Base-by-base conservation (phyloP, 2,888 invertebrate genomes). In the Lamproptera curius region DNA sequence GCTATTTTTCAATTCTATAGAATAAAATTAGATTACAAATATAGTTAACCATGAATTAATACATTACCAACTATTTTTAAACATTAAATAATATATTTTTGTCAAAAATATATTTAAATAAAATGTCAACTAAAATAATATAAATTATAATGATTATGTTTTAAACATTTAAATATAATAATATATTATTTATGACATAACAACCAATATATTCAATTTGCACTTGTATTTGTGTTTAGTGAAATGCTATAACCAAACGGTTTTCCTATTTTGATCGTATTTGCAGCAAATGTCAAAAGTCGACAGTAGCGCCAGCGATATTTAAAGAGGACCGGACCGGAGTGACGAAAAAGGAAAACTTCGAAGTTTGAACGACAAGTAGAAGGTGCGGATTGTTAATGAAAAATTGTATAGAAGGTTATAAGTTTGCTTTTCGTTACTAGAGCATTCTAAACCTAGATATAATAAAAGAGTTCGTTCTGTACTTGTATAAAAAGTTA, bases 231-330 rank as follows among this genome's bases (percentile, higher is more conserved):
- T n/a, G n/a, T n/a, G n/a, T n/a, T n/a, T n/a, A n/a, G n/a, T n/a
- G n/a, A n/a, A n/a, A n/a, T n/a, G n/a, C n/a, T n/a, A n/a, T n/a
- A 20, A 20, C 11, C 13, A 31, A 31, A 31, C 31, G 31, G 2
- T 33, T 33, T 33, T 23, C 16, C 33, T 16, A 26, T 39, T n/a
- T 15, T 15, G 20, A 46, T 39, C 16, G 26, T 14, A 20, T 40
- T 15, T 6, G 10, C n/a, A 6, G 31, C 16, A 37, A 14, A 42
- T 42, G 48, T 42, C 48, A 47, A 16, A 16, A 16, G 23, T 57
- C 51, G 46, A 48, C 44, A 43, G 42, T 45, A 26, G 50, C 40
- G 48, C 42, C 48, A 35, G 16, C 17, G 26, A 14, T 38, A 42
- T 33, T 42, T 34, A 39, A 34, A 48, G 17, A 28, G 14, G n/a